Base-by-base conservation (phyloP, 2,113 vertebrate species). In the Coregonus clupeaformis region DNA sequence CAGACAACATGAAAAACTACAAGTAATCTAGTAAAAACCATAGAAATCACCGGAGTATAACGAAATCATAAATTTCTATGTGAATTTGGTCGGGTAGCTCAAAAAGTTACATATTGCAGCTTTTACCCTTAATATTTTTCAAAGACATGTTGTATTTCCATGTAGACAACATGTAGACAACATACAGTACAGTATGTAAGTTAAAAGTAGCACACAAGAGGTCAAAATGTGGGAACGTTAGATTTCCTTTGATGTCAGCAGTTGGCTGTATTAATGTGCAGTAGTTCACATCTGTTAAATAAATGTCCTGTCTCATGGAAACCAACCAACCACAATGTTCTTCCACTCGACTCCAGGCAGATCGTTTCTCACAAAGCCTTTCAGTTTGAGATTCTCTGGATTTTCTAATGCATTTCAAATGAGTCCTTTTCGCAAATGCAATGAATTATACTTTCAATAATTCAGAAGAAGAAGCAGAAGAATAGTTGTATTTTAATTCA, bases 171-270 rank as follows among this genome's bases (percentile, higher is more conserved):
- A 22, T 13, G 7, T 65, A 62, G 72, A 27, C 25, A 22, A 42
- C 16, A 12, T 16, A 42, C 42, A 18, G 64, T 66, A 4, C 29
- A 20, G 16, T 68, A n/a, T 3, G 32, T 55, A 14, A 55, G 13
- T 18, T 55, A 67, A 66, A 67, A 29, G 29, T 45, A 47, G 71
- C 32, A 14, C 57, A 42, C 27, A 25, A 42, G 4, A 32, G 62
- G 72, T 52, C 62, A 16, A 30, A 30, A 18, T n/a, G 16, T 66
- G 42, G 67, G 24, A 16, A 68, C 18, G 20, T 68, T 68, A n/a
- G 42, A 68, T 74, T 30, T 22, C 16, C 72, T 74, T 60, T 76
- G 68, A 70, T 70, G 68, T 71, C 68, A 76, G 59, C 57, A 29
- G 59, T 42, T 70, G 11, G 24, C 45, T 16, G 20, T 22, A 63